Conservation (phyloP, 2,888 invertebrate species). For the Acrobasis repandana region DNA sequence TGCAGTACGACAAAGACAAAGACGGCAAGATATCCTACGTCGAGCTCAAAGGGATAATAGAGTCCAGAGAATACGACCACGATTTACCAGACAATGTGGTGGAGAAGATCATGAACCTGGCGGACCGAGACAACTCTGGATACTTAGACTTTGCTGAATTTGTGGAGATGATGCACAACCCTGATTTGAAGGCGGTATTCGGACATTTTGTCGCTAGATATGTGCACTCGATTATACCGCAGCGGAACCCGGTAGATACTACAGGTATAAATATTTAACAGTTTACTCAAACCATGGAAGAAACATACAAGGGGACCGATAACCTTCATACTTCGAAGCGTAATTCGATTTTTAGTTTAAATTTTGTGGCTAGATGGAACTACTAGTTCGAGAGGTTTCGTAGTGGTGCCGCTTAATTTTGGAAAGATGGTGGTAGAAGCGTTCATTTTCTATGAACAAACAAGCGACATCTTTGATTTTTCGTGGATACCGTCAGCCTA, state of each 20-base stretch:
- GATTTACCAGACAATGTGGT: conserved; percentile 88
- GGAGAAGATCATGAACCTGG: conserved; percentile 85
- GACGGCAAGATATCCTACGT: conserved; percentile 87
- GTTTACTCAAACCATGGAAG: too few species aligned
- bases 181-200: conserved; percentile 84
- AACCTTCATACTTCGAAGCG: too few species aligned
- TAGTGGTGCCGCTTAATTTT: too few species aligned
- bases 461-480: too few species aligned
- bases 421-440: too few species aligned
- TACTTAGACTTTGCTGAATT: conserved; percentile 88
- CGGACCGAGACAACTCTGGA: conserved; percentile 85
- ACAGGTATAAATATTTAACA: too few species aligned
- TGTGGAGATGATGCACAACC: conserved; percentile 86
- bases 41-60: conserved; percentile 85
- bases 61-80: conserved; percentile 83
- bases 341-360: too few species aligned
- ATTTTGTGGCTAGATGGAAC: too few species aligned
- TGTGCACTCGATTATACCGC: conserved; percentile 82
- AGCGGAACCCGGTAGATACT: conserved; percentile 76
- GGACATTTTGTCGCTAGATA: conserved; percentile 85
- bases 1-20: conserved; percentile 87
- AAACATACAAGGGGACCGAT: too few species aligned
- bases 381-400: too few species aligned
- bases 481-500: too few species aligned
- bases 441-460: too few species aligned